phyloP scores from a whole-genome alignment of 1,140 invertebrate genomes.

The Pogonomyrmex barbatus region DNA sequence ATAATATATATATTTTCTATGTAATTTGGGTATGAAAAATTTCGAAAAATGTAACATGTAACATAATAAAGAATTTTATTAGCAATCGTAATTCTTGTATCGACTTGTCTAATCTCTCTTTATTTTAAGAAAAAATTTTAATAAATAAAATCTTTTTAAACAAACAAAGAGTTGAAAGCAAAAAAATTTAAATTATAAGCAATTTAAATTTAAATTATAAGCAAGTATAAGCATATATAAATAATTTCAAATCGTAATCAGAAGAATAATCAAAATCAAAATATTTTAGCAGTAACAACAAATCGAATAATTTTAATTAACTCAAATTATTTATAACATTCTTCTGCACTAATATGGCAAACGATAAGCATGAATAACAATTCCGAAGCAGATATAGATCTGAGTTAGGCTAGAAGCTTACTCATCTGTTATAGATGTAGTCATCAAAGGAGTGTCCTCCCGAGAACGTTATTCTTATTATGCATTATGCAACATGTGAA shows the following conservation, averaged over 20 bases:
- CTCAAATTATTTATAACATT: neutral
- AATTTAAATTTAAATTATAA: neutral
- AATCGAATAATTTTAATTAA: neutral
- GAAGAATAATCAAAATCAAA: neutral
- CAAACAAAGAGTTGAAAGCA: neutral
- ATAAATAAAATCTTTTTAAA: neutral
- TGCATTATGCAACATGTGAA: conserved; percentile 59
- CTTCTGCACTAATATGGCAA: neutral
- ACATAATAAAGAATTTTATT: neutral
- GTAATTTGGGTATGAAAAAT: neutral
- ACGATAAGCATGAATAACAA: neutral
- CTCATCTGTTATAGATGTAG: neutral
- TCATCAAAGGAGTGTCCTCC: conserved; percentile 5
- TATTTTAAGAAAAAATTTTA: neutral
- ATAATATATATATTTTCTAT: conserved; percentile 1
- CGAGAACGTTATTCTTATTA: conserved; percentile 30
- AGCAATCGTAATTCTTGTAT: neutral
- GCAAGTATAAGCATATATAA: neutral
- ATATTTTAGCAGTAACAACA: neutral
- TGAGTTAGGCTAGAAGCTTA: neutral
- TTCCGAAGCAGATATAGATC: neutral
- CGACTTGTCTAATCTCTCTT: neutral
- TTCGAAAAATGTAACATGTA: neutral
- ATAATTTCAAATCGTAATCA: conserved; percentile 5
- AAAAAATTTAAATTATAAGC: neutral